These are phyloP conservation scores for Apogon hyalosoma DNA, from an alignment of 2,797 vertebrate genomes.

Conservation along the genomic window DNA sequence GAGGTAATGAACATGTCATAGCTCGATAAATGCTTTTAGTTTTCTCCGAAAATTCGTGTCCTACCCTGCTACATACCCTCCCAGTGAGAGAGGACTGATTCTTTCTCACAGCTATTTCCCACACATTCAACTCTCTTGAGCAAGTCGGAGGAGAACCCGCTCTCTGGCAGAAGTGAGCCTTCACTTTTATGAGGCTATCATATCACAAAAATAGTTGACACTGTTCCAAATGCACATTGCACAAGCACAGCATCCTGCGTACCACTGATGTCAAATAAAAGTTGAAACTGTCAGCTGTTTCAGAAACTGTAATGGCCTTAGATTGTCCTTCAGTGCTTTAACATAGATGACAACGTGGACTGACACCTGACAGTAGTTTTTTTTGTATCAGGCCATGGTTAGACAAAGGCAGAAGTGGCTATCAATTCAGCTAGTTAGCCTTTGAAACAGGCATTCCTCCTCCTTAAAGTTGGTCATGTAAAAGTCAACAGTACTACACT, in stretches of 20 bases:
- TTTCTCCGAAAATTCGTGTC: slow-evolving; percentile 71
- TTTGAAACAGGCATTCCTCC: background rate
- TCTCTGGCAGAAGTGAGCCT: slow-evolving; percentile 52
- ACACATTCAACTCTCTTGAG: slow-evolving; percentile 63
- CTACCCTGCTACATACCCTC: slow-evolving; percentile 52
- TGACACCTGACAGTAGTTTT: background rate
- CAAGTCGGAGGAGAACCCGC: slow-evolving; percentile 33
- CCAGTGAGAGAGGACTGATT: slow-evolving; percentile 67
- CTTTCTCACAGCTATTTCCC: slow-evolving; percentile 80
- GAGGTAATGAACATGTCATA: slow-evolving; percentile 57
- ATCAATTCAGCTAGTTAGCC: background rate
- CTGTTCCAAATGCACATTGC: slow-evolving; percentile 53
- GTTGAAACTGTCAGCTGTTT: slow-evolving; percentile 12
- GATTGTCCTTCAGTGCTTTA: background rate
- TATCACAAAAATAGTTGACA: slow-evolving; percentile 55
- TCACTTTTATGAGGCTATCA: slow-evolving; percentile 70
- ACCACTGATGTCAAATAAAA: slow-evolving; percentile 33
- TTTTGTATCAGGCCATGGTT: background rate
- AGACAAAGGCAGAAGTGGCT: background rate
- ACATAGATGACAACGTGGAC: background rate
- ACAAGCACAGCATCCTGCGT: slow-evolving; percentile 41
- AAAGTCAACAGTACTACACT: too few species aligned
- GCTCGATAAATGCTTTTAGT: slow-evolving; percentile 68
- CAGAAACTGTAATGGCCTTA: background rate
- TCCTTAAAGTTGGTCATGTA: too few species aligned